Evolutionary conservation across 2,888 invertebrate species (phyloP), one percentile per base, ranked within the genome.

Genomic region (Perithous albicinctus): DNA sequence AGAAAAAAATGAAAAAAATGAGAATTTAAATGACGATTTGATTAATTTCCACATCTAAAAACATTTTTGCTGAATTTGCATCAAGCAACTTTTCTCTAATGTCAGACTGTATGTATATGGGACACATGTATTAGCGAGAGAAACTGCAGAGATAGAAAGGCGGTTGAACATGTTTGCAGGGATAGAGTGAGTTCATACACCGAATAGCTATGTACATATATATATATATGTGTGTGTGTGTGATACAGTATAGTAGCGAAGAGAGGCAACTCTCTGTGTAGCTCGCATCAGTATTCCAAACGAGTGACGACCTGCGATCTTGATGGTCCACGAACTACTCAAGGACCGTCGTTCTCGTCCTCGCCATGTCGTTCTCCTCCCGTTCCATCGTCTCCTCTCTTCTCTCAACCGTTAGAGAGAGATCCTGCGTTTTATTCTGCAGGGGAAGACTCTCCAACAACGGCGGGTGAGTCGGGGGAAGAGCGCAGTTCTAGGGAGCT

Each of bases 351-450:
- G 69, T 78, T 46, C 46, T 69, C 76, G 59, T 63, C 56, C 26
- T 54, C 56, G 67, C 48, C 41, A 18, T 59, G 32, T 26, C 56
- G 51, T 76, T 20, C 29, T 66, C 46, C 48, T 46, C 46, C 59
- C 26, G n/a, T 56, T 51, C 64, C 41, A 3, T 46, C 79, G 74
- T 78, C n/a, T n/a, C 81, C 51, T 76, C 79, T 66, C 78, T 84
- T 83, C 84, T 85, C 84, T 86, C 85, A 78, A 78, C 85, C 87
- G 86, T 85, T 87, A 32, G 6, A 8, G 18, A 59, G 87, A 88
- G 88, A 89, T 86, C 88, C 87, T 87, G 86, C 87, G 87, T 87
- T 89, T 87, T 86, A 86, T 89, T 88, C 86, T 86, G 85, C 84
- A 86, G 85, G 78, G 80, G 69, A 59, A 77, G 79, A 87, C 85